phyloP scores from a whole-genome alignment of 2,113 vertebrate genomes.

The Ctenomys sociabilis region DNA sequence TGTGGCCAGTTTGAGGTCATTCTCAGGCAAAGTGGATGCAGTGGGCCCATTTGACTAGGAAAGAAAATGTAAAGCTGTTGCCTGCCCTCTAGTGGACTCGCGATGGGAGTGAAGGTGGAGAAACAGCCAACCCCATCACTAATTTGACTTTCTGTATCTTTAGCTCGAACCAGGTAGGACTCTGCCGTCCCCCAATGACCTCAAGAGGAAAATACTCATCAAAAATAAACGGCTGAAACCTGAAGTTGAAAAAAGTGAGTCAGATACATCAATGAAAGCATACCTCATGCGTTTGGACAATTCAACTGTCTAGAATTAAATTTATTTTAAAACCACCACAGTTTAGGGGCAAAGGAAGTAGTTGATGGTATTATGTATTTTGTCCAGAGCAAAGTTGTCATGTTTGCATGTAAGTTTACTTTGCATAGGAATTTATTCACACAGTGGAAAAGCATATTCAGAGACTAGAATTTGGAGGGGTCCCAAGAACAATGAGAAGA shows the following conservation, averaged over 20 bases:
- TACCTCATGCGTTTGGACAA: neutral
- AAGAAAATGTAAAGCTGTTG: neutral
- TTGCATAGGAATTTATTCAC: neutral
- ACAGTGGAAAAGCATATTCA: neutral
- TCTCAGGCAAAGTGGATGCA: neutral
- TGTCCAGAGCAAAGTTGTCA: neutral
- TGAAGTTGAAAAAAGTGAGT: conserved; percentile 98
- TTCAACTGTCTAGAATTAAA: neutral
- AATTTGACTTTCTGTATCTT: conserved; percentile 62
- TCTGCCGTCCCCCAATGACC: conserved; percentile 96
- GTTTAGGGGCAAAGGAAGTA: rapidly evolving
- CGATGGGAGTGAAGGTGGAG: neutral
- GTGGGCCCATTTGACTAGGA: neutral
- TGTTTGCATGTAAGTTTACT: neutral
- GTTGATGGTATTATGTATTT: neutral
- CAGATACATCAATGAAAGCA: neutral
- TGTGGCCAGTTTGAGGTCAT: neutral
- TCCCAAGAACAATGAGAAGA: neutral
- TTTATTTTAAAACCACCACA: neutral
- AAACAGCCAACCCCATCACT: neutral
- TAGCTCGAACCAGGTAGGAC: conserved; percentile 94
- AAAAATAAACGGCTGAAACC: conserved; percentile 99
- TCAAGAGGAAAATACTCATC: conserved; percentile 98
- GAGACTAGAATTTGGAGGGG: neutral
- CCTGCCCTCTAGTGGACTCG: conserved; percentile 84